Conservation (phyloP, 2,113 vertebrate genomes). For the Acrocephalus kingi region DNA sequence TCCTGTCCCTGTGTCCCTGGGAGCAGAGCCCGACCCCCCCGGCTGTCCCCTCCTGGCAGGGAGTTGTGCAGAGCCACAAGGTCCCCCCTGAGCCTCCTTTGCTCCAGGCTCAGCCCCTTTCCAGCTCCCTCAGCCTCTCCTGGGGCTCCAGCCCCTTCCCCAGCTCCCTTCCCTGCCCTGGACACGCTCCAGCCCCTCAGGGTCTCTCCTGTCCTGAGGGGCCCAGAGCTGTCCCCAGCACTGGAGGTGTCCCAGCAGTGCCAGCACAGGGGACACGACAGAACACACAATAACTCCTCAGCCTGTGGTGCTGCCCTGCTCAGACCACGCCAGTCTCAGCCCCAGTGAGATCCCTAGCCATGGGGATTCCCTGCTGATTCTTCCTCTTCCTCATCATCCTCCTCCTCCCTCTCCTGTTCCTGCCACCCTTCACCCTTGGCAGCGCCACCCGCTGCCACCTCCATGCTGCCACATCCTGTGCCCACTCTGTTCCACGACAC, state of each 20-base stretch:
- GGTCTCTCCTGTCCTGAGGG: background rate
- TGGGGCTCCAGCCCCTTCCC: background rate
- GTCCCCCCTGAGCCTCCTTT: background rate
- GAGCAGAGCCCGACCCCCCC: background rate
- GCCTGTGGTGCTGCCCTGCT: background rate
- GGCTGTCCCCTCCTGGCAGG: background rate
- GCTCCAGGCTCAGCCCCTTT: background rate
- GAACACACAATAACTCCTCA: background rate
- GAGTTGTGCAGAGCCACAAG: background rate
- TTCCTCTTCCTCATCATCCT: background rate
- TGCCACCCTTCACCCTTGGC: background rate
- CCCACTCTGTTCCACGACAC: background rate
- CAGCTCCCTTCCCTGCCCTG: background rate
- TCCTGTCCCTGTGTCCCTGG: background rate
- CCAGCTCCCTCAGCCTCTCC: background rate
- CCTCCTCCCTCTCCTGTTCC: background rate
- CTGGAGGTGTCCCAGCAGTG: background rate
- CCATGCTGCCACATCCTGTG: background rate
- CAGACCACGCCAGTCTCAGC: background rate
- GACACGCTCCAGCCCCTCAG: background rate
- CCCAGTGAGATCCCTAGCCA: fast-evolving
- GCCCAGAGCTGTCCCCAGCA: background rate
- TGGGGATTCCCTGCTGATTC: background rate
- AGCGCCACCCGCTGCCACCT: background rate
- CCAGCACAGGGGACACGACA: background rate